Base-by-base conservation (phyloP, 2,888 invertebrate genomes). In the Melikaiella ostensackeni region DNA sequence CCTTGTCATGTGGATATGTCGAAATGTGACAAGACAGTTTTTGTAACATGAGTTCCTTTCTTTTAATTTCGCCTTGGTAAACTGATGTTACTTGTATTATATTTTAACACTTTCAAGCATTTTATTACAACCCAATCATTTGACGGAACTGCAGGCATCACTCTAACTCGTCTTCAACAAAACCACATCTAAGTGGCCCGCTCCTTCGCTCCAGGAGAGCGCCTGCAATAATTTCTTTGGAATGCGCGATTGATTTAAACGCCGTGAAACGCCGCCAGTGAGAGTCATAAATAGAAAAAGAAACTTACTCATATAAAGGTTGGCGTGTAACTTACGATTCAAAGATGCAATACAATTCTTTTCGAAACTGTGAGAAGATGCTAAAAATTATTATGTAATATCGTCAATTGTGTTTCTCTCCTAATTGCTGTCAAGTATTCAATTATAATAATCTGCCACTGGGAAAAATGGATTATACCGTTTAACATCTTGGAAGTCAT, bases 211-310 rank as follows among this genome's bases (percentile, higher is more conserved):
- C 78, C 59, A 64, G 62, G 21, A 66, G 76, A 27, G 74, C 63
- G 81, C 62, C 66, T 77, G 81, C 78, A 80, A 79, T 84, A 85
- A 84, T 86, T 86, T 83, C 82, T 79, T 79, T 79, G 84, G 82
- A 83, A 85, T 86, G 80, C 61, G 61, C 82, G 86, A 86, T 86
- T 86, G 86, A 86, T 86, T 86, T 86, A 86, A 84, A 84, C 30
- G 50, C 81, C 82, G 80, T 79, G 82, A 80, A 84, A 82, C 80
- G 82, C 50, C 50, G 70, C 46, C 70, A 70, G 70, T 70, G 50
- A 50, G 70, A 50, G 70, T 50, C 70, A 50, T 70, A 70, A 70
- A 70, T 70, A 70, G 70, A 70, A 50, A 70, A 70, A 50, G 70
- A 70, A 70, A 70, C 50, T 70, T 46, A 46, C 42, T 11, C 66